phyloP scores from a whole-genome alignment of 1,140 invertebrate genomes.

The Hyphantria cunea region DNA sequence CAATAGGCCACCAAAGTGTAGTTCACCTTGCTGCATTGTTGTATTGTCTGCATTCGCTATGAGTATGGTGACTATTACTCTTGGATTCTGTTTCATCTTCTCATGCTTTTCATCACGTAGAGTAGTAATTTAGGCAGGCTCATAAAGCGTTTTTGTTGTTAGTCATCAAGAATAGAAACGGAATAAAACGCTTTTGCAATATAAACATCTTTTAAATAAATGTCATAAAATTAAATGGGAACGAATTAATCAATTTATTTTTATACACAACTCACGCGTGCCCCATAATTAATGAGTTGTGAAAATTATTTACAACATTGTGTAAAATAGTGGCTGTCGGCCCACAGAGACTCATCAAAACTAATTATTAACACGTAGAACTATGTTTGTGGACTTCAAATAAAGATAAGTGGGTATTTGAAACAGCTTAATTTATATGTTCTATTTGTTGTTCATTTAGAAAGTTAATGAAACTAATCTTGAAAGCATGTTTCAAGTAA shows the following conservation, averaged over 20 bases:
- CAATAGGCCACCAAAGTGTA: no score
- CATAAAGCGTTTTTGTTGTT: no score
- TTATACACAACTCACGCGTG: neutral
- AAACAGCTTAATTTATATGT: neutral
- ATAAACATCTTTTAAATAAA: neutral
- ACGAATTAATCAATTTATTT: constrained; percentile 21
- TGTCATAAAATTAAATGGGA: neutral
- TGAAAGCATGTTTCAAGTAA: neutral
- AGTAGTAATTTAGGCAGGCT: no score
- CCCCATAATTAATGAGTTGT: constrained; percentile 20
- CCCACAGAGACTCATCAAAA: constrained; percentile 17
- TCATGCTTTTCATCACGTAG: no score
- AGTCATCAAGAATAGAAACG: neutral
- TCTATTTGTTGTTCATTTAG: neutral
- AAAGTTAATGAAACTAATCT: neutral
- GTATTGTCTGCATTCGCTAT: no score
- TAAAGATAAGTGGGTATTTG: neutral
- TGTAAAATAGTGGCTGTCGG: constrained; percentile 17
- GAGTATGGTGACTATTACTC: no score
- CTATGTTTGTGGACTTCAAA: neutral
- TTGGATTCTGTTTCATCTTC: no score
- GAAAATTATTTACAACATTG: constrained; percentile 20
- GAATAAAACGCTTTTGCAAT: neutral
- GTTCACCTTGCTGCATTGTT: no score
- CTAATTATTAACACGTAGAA: constrained; percentile 11